phyloP scores from a whole-genome alignment of 1,140 invertebrate genomes.

The Panagrolaimus sp. region DNA sequence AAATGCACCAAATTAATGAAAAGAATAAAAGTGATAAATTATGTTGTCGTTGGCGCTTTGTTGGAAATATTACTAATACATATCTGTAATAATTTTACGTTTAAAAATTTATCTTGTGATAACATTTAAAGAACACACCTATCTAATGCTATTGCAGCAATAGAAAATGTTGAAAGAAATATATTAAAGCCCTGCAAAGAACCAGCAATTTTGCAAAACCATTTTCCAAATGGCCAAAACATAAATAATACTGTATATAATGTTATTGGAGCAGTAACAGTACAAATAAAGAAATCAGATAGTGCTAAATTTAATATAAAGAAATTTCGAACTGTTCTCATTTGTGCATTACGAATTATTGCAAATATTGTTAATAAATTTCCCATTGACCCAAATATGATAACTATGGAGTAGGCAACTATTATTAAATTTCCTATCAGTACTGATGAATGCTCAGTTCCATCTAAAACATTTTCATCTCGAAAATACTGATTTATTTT shows the following conservation, averaged over 20 bases:
- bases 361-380: constrained; percentile 52
- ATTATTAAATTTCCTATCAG: constrained; percentile 49
- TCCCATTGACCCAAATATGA: constrained; percentile 47
- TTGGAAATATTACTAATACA: constrained; percentile 56
- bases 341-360: constrained; percentile 48
- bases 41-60: constrained; percentile 52
- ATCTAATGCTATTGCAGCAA: constrained; percentile 60
- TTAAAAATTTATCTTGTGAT: no score
- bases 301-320: constrained; percentile 56
- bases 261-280: constrained; percentile 57
- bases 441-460: constrained; percentile 48
- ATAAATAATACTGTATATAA: constrained; percentile 55
- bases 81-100: constrained; percentile 39
- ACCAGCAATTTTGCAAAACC: constrained; percentile 55
- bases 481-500: constrained; percentile 53
- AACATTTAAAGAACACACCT: no score
- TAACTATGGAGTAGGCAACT: constrained; percentile 43
- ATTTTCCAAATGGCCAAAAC: constrained; percentile 58
- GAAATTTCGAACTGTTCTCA: constrained; percentile 56
- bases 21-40: constrained; percentile 55
- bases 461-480: constrained; percentile 53
- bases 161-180: constrained; percentile 60
- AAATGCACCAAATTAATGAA: constrained; percentile 51
- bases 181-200: constrained; percentile 57
- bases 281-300: constrained; percentile 57